Percentiles rank a stretch among this genome's conserved stretches.
Conservation (phyloP, 2,888 invertebrate species). For the Oligia strigilis region DNA sequence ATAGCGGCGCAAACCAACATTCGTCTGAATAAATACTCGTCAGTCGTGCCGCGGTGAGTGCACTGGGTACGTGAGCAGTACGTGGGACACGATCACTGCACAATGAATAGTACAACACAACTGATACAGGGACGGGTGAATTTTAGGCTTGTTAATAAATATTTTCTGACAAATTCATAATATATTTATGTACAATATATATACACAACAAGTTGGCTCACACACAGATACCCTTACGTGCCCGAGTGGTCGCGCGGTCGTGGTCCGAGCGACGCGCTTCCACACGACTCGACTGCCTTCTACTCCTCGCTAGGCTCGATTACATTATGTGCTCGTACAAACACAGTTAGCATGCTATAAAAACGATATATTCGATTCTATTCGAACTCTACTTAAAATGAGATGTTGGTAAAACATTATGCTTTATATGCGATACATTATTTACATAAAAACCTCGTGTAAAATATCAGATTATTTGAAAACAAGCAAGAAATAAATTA, state of each 20-base stretch:
- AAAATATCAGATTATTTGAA: conserved; percentile 50
- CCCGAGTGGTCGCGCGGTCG: not conserved
- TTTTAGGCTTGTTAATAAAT: conserved; percentile 17
- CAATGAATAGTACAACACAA: conserved; percentile 3
- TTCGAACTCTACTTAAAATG: conserved; percentile 63
- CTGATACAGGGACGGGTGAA: conserved; percentile 46
- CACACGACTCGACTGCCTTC: not conserved
- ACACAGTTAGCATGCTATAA: conserved; percentile 31
- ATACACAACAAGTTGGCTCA: conserved; percentile 39
- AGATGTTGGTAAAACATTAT: conserved; percentile 59
- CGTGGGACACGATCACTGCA: not conserved
- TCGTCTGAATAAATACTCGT: not conserved
- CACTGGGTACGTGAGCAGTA: not conserved
- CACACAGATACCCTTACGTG: conserved; percentile 18
- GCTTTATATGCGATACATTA: conserved; percentile 56
- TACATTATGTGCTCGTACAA: conserved; percentile 13
- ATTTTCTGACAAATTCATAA: conserved; percentile 36
- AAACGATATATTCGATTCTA: conserved; percentile 53
- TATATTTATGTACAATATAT: conserved; percentile 54
- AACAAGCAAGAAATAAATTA: conserved; percentile 54
- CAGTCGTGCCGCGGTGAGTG: not conserved
- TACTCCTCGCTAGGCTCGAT: not conserved
- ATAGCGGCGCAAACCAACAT: not conserved
- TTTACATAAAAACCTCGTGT: conserved; percentile 61
- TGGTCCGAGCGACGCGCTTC: not conserved